Evolutionary conservation across 2,888 invertebrate species (phyloP), one percentile per base, ranked within the genome.

Genomic region (Phanerotoma sp.): DNA sequence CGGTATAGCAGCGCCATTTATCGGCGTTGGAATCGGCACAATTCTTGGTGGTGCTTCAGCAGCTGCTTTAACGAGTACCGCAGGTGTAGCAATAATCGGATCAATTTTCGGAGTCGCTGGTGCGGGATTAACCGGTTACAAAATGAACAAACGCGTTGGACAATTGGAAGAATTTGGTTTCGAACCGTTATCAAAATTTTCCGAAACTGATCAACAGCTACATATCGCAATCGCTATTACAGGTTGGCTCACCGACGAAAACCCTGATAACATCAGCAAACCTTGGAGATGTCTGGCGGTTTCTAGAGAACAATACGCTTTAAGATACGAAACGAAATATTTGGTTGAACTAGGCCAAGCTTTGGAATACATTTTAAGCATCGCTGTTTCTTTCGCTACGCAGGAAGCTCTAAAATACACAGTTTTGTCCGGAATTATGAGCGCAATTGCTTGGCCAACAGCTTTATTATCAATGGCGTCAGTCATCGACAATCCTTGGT

Each of bases 61-160:
- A 10, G 80, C 81, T n/a, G 79, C 81, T 11, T 69, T 82, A 28
- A 77, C 80, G 13, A 79, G 80, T 4, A 77, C 80, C 2, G 79
- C 82, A 11, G 83, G 82, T n/a, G 75, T 79, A 10, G 81, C 82
- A 4, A 76, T 81, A 48, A 67, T 86, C 41, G 84, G 85, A 3
- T 84, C 84, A 2, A 69, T 86, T 54, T 86, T 86, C 74, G 86
- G 86, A 5, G 84, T 83, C 4, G 86, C 86, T 30, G 87, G 87
- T 22, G 87, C 86, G 38, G 86, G 86, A 18, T 77, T 87, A 15
- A 81, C 84, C 60, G 84, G 84, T n/a, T 83, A 81, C 69, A 84
- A 86, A 73, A 87, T 87, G 87, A 82, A 85, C 60, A 84, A 83
- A 66, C 76, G 86, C 44, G 83, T 86, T 15, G 87, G 87, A 18